A percentile compares a stretch with the other conserved stretches of the same genome.
These are phyloP conservation scores for Frankliniella fusca DNA, from an alignment of 2,888 invertebrate species.

Conservation along the genomic window DNA sequence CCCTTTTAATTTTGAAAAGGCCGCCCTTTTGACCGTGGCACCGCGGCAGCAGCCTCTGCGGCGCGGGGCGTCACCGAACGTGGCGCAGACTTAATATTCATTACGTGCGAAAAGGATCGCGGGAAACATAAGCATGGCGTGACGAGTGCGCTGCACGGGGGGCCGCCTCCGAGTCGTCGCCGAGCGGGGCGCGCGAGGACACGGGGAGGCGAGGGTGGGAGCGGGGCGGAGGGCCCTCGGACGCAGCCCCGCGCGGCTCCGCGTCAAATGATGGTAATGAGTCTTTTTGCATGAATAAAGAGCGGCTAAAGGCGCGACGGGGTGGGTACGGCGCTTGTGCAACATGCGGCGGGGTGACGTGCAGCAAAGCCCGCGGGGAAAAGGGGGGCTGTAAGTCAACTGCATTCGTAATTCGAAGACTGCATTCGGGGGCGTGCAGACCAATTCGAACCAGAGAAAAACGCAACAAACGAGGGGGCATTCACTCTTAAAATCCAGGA, in stretches of 20 bases:
- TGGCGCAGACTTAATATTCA: constrained; percentile 3
- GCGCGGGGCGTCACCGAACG: background rate
- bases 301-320: background rate
- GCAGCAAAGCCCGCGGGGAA: background rate
- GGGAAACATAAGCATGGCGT: background rate
- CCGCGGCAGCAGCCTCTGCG: background rate
- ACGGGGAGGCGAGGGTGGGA: no score
- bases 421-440: no score
- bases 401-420: background rate
- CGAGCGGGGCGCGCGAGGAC: background rate
- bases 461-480: no score
- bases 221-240: background rate
- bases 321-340: background rate
- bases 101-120: background rate
- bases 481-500: no score
- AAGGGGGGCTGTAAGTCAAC: background rate
- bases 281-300: background rate
- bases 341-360: background rate
- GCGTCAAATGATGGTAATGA: background rate
- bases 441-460: background rate
- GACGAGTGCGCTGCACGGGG: background rate
- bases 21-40: background rate
- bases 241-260: background rate
- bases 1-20: no score
- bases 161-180: background rate